Evolutionary conservation across 1,140 invertebrate species (phyloP), one percentile per base, ranked within the genome.

Genomic region (Orchestia grillus): DNA sequence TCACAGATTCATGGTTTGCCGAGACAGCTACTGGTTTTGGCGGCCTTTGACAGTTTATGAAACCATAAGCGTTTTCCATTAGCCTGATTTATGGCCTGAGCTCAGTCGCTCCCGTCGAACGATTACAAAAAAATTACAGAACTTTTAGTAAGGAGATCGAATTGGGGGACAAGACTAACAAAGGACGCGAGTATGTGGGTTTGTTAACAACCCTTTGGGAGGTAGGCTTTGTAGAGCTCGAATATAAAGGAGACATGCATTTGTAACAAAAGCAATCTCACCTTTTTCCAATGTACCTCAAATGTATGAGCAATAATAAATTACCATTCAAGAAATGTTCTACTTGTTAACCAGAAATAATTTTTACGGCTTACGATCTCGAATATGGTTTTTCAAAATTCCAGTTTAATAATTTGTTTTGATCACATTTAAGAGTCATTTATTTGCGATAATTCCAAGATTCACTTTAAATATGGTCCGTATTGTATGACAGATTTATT

Each of bases 1-100:
- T 77, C 62, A 28, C 11, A 77, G 62, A 28, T 77, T 77, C 11
- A 77, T 1, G 3, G 15, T 23, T 15, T 3, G 62, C 62, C 28
- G 62, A 77, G 36, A 77, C 62, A 90, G 88, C 88, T 90, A 44
- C 41, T 43, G 88, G 88, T 90, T 90, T 90, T 90, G 88, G 11
- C 41, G 28, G 41, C 88, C 88, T 41, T 42, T 90, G 41, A 90
- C 4, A 41, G 88, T 90, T 90, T 90, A 90, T 44, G 41, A 42
- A 44, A 42, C 88, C 43, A 44, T 44, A 43, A 90, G 88, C 28
- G 41, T 90, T 41, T 41, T 43, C 88, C 88, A 90, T 90, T 90
- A 90, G 41, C 41, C 28, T 90, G 88, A 90, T 90, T 90, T 90
- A 44, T 44, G 88, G 62, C 62, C 28, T 36, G 62, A 77, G 62